Base-by-base conservation (phyloP, 2,888 invertebrate genomes). In the Oxystoma pomonae region DNA sequence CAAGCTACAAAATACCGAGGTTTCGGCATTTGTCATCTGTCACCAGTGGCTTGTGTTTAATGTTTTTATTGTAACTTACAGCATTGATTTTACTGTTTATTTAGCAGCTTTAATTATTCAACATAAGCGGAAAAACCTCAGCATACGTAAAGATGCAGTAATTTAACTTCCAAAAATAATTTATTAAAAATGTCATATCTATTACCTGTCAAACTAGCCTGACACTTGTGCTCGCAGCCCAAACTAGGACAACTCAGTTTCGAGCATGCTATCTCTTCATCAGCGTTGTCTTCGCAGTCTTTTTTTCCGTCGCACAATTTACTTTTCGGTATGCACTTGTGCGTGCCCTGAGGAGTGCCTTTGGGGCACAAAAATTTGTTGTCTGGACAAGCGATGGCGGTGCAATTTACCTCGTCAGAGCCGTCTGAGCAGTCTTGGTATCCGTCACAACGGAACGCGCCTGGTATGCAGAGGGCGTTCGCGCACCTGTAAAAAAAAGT, bases 341-440 rank as follows among this genome's bases (percentile, higher is more conserved):
- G 91, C 16, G 86, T 84, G 19, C 89, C 89, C 20, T 86, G 87
- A 0, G 86, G 81, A 2, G 86, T 87, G 16, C 93, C 90, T 66
- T 87, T 87, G 0, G 92, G 91, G 74, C 97, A 97, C 63, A 94
- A 86, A 82, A 95, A 96, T 83, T 95, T 93, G 79, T 92, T 91
- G 73, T 91, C 92, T 16, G 93, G 92, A 80, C 96, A 96, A 16
- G 92, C 88, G 67, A 93, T 90, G 62, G 89, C 87, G 12, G 92
- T 91, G 81, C 95, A 95, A 83, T 94, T 92, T 69, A 86, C 86
- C 76, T 96, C 95, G 78, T 95, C 95, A 16, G 92, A 91, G 50
- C 92, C 92, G 76, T 98, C 98, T 0, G 90, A 86, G 81, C 98
- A 98, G 80, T 98, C 98, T 67, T 88, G 85, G 82, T 91, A 91